Evolutionary conservation across 2,888 invertebrate species (phyloP).

Genomic region (Vannuccia rotundouncinata): DNA sequence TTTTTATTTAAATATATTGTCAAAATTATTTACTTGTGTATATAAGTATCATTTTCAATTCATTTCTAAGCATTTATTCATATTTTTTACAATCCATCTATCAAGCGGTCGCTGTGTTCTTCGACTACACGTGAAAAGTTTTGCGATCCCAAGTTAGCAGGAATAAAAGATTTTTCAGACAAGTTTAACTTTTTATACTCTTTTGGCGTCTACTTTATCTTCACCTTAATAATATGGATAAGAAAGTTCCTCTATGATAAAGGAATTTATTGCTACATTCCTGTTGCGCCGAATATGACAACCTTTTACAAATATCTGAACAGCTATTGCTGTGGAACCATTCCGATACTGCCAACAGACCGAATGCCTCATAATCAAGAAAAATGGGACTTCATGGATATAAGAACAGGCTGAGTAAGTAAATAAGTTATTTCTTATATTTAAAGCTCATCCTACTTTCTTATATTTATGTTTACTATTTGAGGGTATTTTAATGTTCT

Average conservation of each 20-base stretch:
- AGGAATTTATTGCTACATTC: slow-evolving; percentile 35
- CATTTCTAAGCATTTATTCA: no score
- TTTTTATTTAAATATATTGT: no score
- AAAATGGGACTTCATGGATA: slow-evolving; percentile 13
- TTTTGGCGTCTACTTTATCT: background rate
- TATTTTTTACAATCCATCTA: no score
- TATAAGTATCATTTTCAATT: no score
- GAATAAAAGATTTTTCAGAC: slow-evolving; percentile 30
- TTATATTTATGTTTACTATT: background rate
- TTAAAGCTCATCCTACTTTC: background rate
- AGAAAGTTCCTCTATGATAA: slow-evolving; percentile 10
- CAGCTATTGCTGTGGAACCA: slow-evolving; percentile 37
- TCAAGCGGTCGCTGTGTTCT: no score
- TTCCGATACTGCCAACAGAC: slow-evolving; percentile 3
- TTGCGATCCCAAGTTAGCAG: background rate
- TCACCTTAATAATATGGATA: slow-evolving; percentile 17
- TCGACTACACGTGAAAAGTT: no score
- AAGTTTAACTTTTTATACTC: slow-evolving; percentile 32
- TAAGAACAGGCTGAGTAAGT: slow-evolving; percentile 17
- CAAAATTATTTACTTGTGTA: no score
- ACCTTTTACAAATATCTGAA: slow-evolving; percentile 33
- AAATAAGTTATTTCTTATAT: background rate
- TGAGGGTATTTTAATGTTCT: no score
- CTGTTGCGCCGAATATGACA: slow-evolving; percentile 27
- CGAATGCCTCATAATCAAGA: slow-evolving; percentile 18